Base-by-base conservation (phyloP, 2,888 invertebrate species). In the Limnephilus lunatus region DNA sequence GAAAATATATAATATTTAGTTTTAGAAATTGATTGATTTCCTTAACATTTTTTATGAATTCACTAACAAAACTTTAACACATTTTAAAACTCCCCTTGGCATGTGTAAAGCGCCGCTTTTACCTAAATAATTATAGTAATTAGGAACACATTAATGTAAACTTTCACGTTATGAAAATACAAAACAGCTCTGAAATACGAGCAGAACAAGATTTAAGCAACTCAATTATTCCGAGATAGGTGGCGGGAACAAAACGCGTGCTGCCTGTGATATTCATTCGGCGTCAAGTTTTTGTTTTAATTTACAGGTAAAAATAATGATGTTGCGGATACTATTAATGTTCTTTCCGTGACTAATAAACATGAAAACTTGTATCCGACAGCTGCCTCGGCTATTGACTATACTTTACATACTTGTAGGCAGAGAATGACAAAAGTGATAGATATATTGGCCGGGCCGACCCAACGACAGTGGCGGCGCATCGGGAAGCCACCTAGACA, bases 281-380 rank as follows among this genome's bases (percentile, higher is more conserved):
- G 25, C 48, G 89, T 32, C 81, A 30, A 25, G 91, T 89, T 89
- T 89, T 91, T 85, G 88, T 91, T 92, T 92, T 91, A 92, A 88
- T 92, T 91, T 87, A 83, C 81, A 48, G 85, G 85, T 93, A 85
- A 93, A 93, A 93, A 93, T 93, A 93, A 93, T 93, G 93, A 93
- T 93, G 93, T 93, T 93, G 91, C 93, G 89, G 87, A 92, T 92
- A 91, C 91, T 92, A 93, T 93, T 93, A 92, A 92, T 93, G 92
- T 90, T 89, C 85, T 93, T 91, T 92, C 92, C 93, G 93, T 93
- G 93, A 93, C 93, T 92, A 93, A 93, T 93, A 93, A 93, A 93
- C 92, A 93, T 93, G 90, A 91, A 93, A 93, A 93, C 86, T 92
- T 93, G 92, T 90, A 90, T 88, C 90, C 86, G 93, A 93, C 92